Conservation (phyloP, 2,888 invertebrate genomes). For the Napeogenes inachia region DNA sequence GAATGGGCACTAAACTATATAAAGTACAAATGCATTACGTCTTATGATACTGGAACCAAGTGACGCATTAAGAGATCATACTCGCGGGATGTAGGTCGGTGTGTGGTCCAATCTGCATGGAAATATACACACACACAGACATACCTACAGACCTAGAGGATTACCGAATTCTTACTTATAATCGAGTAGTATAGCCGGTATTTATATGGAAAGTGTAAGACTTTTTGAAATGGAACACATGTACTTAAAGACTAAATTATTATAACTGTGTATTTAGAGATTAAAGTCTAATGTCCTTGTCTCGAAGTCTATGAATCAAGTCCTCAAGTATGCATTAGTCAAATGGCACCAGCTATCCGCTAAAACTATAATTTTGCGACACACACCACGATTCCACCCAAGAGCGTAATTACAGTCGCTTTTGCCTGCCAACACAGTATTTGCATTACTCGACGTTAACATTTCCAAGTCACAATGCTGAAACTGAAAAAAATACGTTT, state of each 20-base stretch:
- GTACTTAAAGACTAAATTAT: no score
- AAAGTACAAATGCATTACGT: conserved; percentile 36
- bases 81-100: conserved; percentile 37
- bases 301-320: neutral
- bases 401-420: conserved; percentile 56
- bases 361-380: conserved; percentile 25
- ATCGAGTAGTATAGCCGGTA: no score
- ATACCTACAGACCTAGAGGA: neutral
- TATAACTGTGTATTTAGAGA: no score
- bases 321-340: neutral
- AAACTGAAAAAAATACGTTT: conserved; percentile 32
- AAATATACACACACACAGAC: neutral
- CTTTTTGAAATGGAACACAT: no score
- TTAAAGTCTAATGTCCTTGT: no score
- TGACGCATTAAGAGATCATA: conserved; percentile 58
- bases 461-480: conserved; percentile 35
- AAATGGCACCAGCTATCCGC: conserved; percentile 11
- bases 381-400: conserved; percentile 44
- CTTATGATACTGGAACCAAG: conserved; percentile 50
- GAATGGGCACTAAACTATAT: conserved; percentile 23
- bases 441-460: conserved; percentile 48
- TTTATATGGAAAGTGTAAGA: no score
- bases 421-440: conserved; percentile 52
- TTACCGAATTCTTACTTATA: neutral
- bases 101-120: conserved; percentile 44